phyloP scores from a whole-genome alignment of 2,113 vertebrate genomes.

The Zingel zingel region DNA sequence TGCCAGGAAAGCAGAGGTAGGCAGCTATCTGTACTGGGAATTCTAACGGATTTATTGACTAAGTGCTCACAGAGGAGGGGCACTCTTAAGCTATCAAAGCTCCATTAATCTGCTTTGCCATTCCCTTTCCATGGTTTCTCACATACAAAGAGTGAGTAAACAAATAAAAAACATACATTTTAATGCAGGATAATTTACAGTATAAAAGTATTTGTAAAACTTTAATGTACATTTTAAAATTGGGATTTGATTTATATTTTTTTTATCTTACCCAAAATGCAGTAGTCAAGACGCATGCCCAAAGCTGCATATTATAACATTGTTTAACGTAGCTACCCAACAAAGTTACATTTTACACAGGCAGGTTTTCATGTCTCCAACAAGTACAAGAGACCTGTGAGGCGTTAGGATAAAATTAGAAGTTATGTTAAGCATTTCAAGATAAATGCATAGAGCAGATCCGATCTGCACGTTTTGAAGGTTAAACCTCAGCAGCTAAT shows the following conservation, averaged over 20 bases:
- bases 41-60: neutral
- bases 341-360: neutral
- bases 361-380: neutral
- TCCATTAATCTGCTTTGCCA: neutral
- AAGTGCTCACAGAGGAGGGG: neutral
- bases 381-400: neutral
- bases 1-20: slow-evolving; percentile 92
- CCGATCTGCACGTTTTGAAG: neutral
- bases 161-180: slow-evolving; percentile 8
- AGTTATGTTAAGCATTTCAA: neutral
- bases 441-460: neutral
- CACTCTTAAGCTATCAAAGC: neutral
- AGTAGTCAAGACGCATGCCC: neutral
- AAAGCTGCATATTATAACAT: neutral
- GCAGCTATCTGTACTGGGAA: neutral
- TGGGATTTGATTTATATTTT: neutral
- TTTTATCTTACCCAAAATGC: neutral
- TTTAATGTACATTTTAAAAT: neutral
- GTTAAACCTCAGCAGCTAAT: neutral
- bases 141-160: neutral
- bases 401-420: neutral
- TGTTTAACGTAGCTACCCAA: neutral
- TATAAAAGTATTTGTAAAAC: neutral
- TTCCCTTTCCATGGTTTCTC: neutral
- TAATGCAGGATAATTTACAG: neutral